phyloP scores from a whole-genome alignment of 2,888 invertebrate genomes.

The Harpalus rufipes region DNA sequence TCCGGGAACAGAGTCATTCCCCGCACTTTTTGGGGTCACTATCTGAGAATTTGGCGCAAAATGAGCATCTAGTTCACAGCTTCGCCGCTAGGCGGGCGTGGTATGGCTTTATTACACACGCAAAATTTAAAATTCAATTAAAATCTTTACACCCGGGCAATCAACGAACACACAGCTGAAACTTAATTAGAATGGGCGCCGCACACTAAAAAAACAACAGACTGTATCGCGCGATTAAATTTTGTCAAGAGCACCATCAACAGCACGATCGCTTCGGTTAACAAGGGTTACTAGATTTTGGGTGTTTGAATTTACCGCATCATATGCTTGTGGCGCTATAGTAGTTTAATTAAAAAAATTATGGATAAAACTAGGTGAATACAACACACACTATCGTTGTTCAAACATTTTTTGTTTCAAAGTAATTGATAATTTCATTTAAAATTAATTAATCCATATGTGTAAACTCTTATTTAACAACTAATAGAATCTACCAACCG shows the following conservation, averaged over 20 bases:
- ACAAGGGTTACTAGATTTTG: conserved; percentile 42
- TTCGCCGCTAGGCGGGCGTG: conserved; percentile 4
- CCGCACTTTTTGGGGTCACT: conserved; percentile 8
- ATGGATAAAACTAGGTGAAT: background rate
- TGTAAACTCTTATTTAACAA: no score
- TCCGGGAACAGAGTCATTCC: background rate
- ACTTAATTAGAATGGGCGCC: conserved; percentile 50
- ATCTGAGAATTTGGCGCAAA: conserved; percentile 30
- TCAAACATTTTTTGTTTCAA: background rate
- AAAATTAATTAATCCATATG: no score
- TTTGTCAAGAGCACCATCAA: conserved; percentile 39
- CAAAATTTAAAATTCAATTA: conserved; percentile 63
- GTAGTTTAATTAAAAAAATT: conserved; percentile 9
- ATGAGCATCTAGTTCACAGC: background rate
- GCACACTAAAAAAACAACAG: conserved; percentile 43
- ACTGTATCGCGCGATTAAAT: conserved; percentile 39
- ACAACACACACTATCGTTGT: background rate
- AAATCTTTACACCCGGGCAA: conserved; percentile 59
- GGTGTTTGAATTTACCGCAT: conserved; percentile 8
- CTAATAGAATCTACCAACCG: no score
- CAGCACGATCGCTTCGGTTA: conserved; percentile 34
- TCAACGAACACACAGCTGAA: conserved; percentile 36
- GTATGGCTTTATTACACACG: conserved; percentile 23
- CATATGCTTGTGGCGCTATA: background rate
- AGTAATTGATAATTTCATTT: no score